Conservation (phyloP, 1,140 invertebrate species). For the Pinna nobilis region DNA sequence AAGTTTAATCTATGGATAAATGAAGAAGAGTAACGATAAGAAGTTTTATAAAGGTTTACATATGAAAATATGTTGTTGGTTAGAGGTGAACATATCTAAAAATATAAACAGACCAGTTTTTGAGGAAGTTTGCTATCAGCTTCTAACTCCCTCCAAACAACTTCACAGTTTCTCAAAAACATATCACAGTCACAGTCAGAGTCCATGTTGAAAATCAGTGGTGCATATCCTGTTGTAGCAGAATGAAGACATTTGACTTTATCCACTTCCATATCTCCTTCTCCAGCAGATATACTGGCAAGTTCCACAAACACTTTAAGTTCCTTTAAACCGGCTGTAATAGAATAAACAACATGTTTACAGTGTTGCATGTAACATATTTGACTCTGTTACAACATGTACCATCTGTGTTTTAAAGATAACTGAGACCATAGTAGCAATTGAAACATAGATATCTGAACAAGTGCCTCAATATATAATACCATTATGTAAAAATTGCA, state of each 20-base stretch:
- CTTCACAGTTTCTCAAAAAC: conserved; percentile 57
- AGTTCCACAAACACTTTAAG: conserved; percentile 71
- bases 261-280: conserved; percentile 61
- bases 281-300: conserved; percentile 68
- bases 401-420: no score
- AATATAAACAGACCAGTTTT: conserved; percentile 59
- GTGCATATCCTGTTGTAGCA: conserved; percentile 67
- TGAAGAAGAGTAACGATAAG: neutral
- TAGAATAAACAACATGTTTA: no score
- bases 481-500: no score
- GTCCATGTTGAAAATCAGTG: conserved; percentile 66
- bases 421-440: no score
- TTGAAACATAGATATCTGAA: no score
- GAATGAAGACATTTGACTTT: conserved; percentile 65
- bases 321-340: conserved; percentile 65
- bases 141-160: conserved; percentile 63
- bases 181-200: conserved; percentile 43
- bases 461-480: no score
- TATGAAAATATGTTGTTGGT: neutral
- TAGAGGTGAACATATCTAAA: neutral
- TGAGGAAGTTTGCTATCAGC: conserved; percentile 56
- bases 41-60: no score
- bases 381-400: no score
- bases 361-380: no score
- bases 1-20: neutral